Percentiles rank a stretch among this genome's conserved stretches.
Evolutionary conservation across 37 sponge, comb jelly and placozoan genomes (phyloP).

Genomic region (Amphimedon queenslandica): DNA sequence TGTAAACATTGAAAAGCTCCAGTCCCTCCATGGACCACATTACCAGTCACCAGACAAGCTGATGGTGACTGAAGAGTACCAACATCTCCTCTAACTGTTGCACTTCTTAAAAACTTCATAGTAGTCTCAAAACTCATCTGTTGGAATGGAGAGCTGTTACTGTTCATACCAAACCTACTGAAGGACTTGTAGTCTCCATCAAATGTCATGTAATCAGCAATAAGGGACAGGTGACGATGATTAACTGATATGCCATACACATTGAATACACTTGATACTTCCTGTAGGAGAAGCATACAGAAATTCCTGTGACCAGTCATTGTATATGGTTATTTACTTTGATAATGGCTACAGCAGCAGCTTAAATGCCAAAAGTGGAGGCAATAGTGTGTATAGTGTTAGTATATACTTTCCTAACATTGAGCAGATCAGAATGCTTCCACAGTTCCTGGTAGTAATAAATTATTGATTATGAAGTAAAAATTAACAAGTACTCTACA

Average conservation of each 20-base stretch:
- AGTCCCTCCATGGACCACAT: no score
- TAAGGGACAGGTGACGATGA: constrained; percentile 76
- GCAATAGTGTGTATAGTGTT: constrained; percentile 81
- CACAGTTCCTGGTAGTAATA: constrained; percentile 84
- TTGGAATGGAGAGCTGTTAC: constrained; percentile 97
- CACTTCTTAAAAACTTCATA: constrained; percentile 82
- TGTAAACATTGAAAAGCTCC: no score
- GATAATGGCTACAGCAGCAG: constrained; percentile 72
- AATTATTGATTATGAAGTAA: no score
- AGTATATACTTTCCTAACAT: constrained; percentile 61
- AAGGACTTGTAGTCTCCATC: no score
- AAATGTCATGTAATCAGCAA: no score
- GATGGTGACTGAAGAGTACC: no score
- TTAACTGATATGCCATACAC: constrained; percentile 92
- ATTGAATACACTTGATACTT: constrained; percentile 83
- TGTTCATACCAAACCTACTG: constrained; percentile 89
- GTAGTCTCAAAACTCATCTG: constrained; percentile 98
- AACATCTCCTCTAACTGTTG: constrained; percentile 62
- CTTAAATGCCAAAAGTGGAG: constrained; percentile 82
- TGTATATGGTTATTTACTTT: constrained; percentile 44
- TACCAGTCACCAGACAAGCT: no score
- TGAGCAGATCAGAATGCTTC: constrained; percentile 58
- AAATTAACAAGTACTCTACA: no score
- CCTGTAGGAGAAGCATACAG: constrained; percentile 55
- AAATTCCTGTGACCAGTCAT: no score